These are phyloP conservation scores for Prostheceraeus crozeri DNA, from an alignment of 2,888 invertebrate genomes.

Conservation along the genomic window DNA sequence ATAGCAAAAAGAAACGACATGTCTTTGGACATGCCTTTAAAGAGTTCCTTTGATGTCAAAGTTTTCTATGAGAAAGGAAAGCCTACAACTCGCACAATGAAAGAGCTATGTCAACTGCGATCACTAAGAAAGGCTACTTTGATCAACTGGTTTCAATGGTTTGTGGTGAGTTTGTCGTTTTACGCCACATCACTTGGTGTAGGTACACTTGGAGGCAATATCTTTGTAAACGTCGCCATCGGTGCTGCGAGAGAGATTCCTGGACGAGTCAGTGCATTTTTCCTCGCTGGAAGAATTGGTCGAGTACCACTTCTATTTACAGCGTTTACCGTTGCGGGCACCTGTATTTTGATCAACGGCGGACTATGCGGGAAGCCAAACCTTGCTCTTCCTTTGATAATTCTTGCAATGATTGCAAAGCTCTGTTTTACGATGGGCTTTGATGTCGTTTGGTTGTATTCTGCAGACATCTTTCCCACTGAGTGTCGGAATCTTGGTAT, in stretches of 20 bases:
- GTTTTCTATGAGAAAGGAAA: not conserved
- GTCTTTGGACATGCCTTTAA: too few relatives aligned
- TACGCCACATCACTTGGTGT: constrained; percentile 13
- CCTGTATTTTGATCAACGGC: not conserved
- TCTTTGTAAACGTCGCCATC: constrained; percentile 5
- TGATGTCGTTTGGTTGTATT: constrained; percentile 29
- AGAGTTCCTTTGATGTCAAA: not conserved
- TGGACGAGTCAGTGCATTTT: not conserved
- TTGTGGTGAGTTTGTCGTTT: constrained; percentile 5
- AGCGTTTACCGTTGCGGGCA: not conserved
- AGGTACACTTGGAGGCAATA: constrained; percentile 10
- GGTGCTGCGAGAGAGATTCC: constrained; percentile 10
- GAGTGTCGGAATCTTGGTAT: constrained; percentile 23
- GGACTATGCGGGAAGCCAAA: not conserved
- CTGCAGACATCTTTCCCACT: constrained; percentile 29
- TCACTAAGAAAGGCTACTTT: constrained; percentile 1
- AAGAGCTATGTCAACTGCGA: not conserved
- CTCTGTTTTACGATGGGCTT: constrained; percentile 28
- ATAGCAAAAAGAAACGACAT: not conserved
- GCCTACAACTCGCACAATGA: not conserved
- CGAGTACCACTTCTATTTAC: not conserved
- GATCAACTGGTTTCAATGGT: constrained; percentile 16
- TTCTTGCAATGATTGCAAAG: constrained; percentile 8
- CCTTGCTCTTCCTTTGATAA: not conserved
- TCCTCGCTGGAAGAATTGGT: constrained; percentile 4